Percentiles rank a stretch among this genome's conserved stretches.
Evolutionary conservation across 2,888 invertebrate genomes (phyloP).

Genomic region (Nomada fabriciana): DNA sequence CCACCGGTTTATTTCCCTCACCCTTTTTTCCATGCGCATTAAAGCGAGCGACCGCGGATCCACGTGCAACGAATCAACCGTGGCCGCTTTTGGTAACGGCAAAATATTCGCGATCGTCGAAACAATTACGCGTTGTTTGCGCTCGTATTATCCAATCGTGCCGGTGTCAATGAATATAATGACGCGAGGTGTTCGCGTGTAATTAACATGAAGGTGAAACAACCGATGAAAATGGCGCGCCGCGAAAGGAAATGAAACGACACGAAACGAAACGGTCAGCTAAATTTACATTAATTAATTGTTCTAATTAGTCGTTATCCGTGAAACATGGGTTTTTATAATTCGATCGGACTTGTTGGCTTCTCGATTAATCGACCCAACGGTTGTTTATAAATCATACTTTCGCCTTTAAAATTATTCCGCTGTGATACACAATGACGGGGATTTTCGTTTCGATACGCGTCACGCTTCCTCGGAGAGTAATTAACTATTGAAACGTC

Average conservation of each 20-base stretch:
- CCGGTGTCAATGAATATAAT: constrained; percentile 66
- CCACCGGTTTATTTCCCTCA: constrained; percentile 79
- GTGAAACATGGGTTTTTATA: constrained; percentile 17
- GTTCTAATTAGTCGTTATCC: too few species aligned
- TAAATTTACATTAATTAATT: too few species aligned
- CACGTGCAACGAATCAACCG: constrained; percentile 68
- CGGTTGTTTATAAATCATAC: constrained; percentile 14
- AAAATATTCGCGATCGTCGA: constrained; percentile 71
- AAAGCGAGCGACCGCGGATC: constrained; percentile 75
- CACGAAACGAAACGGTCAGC: too few species aligned
- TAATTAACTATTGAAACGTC: constrained; percentile 17
- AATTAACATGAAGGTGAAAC: constrained; percentile 65
- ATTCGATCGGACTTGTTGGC: background rate
- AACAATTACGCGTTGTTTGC: constrained; percentile 68
- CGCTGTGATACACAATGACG: background rate
- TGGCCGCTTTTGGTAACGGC: constrained; percentile 55
- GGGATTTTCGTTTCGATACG: background rate
- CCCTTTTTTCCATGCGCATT: constrained; percentile 71
- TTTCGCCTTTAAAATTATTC: constrained; percentile 15
- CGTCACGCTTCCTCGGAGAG: background rate
- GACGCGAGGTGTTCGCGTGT: constrained; percentile 58
- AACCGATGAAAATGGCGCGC: constrained; percentile 37
- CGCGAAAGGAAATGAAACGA: constrained; percentile 29
- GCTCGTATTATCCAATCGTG: constrained; percentile 66
- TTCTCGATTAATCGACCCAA: background rate